Percentiles rank a stretch among this genome's conserved stretches.
phyloP scores from a whole-genome alignment of 2,797 vertebrate genomes.

The Myotis vivesi region DNA sequence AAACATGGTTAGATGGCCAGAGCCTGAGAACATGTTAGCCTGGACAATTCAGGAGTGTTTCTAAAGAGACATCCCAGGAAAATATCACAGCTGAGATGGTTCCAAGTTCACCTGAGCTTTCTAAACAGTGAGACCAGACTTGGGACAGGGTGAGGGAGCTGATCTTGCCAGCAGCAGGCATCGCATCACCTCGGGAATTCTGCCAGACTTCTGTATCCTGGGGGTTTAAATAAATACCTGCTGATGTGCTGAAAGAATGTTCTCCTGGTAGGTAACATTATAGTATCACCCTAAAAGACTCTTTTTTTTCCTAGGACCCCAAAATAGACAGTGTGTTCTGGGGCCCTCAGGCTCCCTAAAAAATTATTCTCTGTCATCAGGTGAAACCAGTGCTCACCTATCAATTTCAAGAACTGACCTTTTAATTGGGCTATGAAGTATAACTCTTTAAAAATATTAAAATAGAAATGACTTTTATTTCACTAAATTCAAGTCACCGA shows the following conservation, averaged over 20 bases:
- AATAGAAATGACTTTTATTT: constrained; percentile 71
- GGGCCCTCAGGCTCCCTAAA: neutral
- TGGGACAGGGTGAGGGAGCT: neutral
- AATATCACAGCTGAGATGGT: rapidly evolving
- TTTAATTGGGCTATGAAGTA: neutral
- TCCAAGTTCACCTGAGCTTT: neutral
- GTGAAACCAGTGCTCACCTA: neutral
- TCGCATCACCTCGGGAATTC: neutral
- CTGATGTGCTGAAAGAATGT: neutral
- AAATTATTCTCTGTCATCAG: neutral
- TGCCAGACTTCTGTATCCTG: neutral
- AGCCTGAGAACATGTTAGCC: neutral
- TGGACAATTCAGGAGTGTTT: neutral
- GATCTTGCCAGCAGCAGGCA: rapidly evolving
- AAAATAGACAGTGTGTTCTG: neutral
- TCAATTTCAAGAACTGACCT: constrained; percentile 53
- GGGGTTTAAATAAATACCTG: neutral
- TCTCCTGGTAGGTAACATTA: neutral
- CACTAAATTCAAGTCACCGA: constrained; percentile 55
- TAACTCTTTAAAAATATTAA: constrained; percentile 49
- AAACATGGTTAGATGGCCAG: neutral
- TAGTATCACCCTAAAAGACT: neutral
- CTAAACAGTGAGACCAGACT: neutral
- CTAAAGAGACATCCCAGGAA: neutral
- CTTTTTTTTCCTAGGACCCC: neutral